Base-by-base conservation (phyloP, 2,888 invertebrate genomes). In the Vanessa cardui region DNA sequence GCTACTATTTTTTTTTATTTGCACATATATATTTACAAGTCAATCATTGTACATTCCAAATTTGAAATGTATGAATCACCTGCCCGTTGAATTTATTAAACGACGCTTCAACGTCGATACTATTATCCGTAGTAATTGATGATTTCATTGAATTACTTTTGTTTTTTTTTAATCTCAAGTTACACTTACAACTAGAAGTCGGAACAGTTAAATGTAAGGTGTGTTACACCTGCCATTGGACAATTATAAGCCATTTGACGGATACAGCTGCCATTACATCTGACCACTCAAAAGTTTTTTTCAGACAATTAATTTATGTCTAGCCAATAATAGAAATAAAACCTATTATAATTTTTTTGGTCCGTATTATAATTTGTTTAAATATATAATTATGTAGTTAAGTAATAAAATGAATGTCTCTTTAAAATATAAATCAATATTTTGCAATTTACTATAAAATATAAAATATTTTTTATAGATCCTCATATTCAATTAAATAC, bases 241-340 rank as follows among this genome's bases (percentile, higher is more conserved):
- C 31, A 70, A 31, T 56, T 63, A 58, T 61, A n/a, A 54, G 45
- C 58, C 47, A 62, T 59, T 70, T 62, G 46, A 50, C 31, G 47
- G 58, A 62, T 49, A 64, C 64, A 70, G 70, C 68, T 68, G 70
- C 46, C 44, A 39, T 56, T 63, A 31, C 61, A 64, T 58, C 45
- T 64, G 58, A 31, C n/a, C 15, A 20, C 46, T 21, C 18, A 26
- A 26, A 26, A 9, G 54, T 33, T 31, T 33, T 31, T 20, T 56
- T 33, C 7, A 12, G 5, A 18, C 9, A n/a, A 56, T 33, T 56
- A 56, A n/a, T 31, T 56, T 50, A 3, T 21, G 50, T 9, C 47
- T 18, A 47, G n/a, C 7, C 16, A 5, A 47, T 7, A 16, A 7
- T n/a, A 3, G 39, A 39, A 2, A 39, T 39, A 39, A 39, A 12